phyloP scores from a whole-genome alignment of 2,888 invertebrate species.

The Teleiodes luculella region DNA sequence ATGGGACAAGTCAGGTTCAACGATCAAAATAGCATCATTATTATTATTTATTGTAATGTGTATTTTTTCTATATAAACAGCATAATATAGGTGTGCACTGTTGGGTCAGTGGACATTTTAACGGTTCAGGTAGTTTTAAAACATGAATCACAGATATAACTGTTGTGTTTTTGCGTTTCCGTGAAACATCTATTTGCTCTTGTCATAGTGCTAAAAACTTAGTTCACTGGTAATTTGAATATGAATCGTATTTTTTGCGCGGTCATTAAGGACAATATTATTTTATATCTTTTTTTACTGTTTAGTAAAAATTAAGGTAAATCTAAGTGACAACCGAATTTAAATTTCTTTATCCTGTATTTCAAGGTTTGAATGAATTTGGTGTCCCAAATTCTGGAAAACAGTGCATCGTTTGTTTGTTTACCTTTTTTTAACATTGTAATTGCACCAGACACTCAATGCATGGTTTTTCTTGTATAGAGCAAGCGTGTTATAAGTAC shows the following conservation, averaged over 20 bases:
- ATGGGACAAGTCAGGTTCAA: background rate
- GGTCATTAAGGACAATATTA: conserved; percentile 13
- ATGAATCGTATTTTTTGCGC: conserved; percentile 15
- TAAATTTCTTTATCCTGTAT: conserved; percentile 10
- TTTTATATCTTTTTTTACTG: conserved; percentile 15
- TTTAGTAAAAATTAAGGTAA: too few species aligned
- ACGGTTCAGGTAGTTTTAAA: conserved; percentile 61
- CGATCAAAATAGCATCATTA: background rate
- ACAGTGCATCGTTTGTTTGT: too few species aligned
- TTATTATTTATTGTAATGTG: conserved; percentile 15
- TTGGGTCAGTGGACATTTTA: conserved; percentile 42
- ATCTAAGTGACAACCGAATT: conserved; percentile 28
- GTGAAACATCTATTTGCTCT: conserved; percentile 52
- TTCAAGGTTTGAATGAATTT: conserved; percentile 15
- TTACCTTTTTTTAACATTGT: too few species aligned
- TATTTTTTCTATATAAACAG: conserved; percentile 15
- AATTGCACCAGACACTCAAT: too few species aligned
- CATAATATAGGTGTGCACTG: conserved; percentile 27
- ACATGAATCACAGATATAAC: conserved; percentile 71
- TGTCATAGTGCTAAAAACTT: conserved; percentile 55
- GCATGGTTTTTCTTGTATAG: too few species aligned
- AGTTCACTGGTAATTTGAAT: conserved; percentile 27
- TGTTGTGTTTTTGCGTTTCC: conserved; percentile 64
- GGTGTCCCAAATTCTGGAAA: conserved; percentile 6
- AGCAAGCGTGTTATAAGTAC: too few species aligned